Percentiles rank a stretch among this genome's conserved stretches.
Evolutionary conservation across 1,140 invertebrate genomes (phyloP).

Genomic region (Lepidurus apus): DNA sequence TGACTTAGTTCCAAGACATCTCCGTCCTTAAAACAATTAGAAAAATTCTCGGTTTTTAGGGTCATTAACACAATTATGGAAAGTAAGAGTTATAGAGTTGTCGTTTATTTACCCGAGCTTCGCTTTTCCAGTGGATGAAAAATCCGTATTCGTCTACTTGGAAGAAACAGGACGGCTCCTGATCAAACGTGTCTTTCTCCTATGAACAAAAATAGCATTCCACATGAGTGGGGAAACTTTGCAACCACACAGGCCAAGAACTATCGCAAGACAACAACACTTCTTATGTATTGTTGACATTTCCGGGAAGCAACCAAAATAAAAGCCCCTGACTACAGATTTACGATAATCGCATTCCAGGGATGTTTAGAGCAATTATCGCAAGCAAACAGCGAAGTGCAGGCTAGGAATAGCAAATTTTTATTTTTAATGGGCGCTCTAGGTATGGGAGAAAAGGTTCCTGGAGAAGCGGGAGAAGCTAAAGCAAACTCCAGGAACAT

Average conservation of each 20-base stretch:
- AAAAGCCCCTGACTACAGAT: neutral
- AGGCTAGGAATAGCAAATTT: conserved; percentile 13
- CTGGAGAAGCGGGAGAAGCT: neutral
- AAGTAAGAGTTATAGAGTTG: no score
- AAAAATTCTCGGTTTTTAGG: neutral
- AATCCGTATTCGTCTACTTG: conserved; percentile 98
- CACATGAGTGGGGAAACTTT: neutral
- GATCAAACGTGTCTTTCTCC: conserved; percentile 82
- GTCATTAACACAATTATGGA: conserved; percentile 10
- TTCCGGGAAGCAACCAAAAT: neutral
- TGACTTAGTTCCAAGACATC: conserved; percentile 94
- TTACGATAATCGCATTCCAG: no score
- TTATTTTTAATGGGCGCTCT: no score
- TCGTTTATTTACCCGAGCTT: conserved; percentile 68
- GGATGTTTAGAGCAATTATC: no score
- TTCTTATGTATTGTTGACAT: neutral
- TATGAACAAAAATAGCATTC: conserved; percentile 39
- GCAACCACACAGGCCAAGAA: neutral
- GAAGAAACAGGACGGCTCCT: conserved; percentile 82
- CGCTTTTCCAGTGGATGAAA: conserved; percentile 99
- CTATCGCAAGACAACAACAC: neutral
- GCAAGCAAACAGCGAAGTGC: no score
- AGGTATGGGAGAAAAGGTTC: neutral
- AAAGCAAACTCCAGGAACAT: neutral
- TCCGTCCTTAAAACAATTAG: conserved; percentile 63